Evolutionary conservation across 2,888 invertebrate species (phyloP).

Genomic region (Pandemis cinnamomeana): DNA sequence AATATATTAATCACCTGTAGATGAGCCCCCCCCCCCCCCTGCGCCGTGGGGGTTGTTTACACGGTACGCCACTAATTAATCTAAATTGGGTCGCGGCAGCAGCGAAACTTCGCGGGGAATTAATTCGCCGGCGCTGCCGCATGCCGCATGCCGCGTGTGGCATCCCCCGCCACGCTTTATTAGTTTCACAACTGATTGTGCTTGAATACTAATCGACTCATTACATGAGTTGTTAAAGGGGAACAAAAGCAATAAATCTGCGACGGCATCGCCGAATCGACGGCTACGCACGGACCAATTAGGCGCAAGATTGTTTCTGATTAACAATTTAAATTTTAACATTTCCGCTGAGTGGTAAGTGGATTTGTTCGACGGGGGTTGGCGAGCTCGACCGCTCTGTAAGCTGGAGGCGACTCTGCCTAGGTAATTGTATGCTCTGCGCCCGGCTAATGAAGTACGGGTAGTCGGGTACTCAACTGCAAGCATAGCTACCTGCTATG

Average conservation of each 20-base stretch:
- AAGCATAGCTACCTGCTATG: too few species aligned
- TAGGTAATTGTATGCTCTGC: too few species aligned
- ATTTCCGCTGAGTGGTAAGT: background rate
- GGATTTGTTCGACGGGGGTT: background rate
- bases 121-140: constrained; percentile 40
- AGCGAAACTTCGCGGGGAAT: constrained; percentile 50
- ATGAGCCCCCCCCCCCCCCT: constrained; percentile 13
- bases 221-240: constrained; percentile 34
- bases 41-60: constrained; percentile 36
- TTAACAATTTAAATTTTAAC: constrained; percentile 39
- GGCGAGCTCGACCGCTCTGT: too few species aligned
- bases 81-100: constrained; percentile 42
- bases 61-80: constrained; percentile 40
- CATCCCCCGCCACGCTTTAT: constrained; percentile 44
- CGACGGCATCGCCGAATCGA: constrained; percentile 27
- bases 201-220: constrained; percentile 48
- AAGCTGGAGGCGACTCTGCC: too few species aligned
- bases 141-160: constrained; percentile 40
- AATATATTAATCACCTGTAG: constrained; percentile 42
- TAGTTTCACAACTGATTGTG: constrained; percentile 49
- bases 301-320: constrained; percentile 31
- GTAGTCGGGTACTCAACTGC: too few species aligned
- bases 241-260: constrained; percentile 38
- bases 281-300: constrained; percentile 27
- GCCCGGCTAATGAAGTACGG: background rate